Evolutionary conservation across 53 echinoderm and acorn worm species (phyloP), one percentile per base, ranked within the genome.

Genomic region (Zoroaster sp.): DNA sequence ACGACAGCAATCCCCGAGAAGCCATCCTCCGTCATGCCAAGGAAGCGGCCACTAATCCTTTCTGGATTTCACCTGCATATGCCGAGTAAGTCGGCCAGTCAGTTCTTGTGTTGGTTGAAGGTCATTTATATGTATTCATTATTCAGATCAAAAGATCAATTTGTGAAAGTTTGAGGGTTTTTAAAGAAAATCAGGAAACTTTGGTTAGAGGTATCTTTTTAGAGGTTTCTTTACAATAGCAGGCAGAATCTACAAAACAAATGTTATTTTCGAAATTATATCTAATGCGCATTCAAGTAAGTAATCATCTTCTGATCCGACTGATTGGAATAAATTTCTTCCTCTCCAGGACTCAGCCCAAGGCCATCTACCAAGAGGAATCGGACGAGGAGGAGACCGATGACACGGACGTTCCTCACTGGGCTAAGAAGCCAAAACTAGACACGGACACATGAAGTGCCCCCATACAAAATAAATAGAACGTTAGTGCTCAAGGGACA

Each of bases 31-130:
- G 94, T 18, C 96, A 96, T 32, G 96, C 96, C 66, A 93, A 99
- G 90, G 99, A 94, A 31, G 99, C 99, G 0, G 42, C 90, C 15
- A 86, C 93, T 4, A 94, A 99, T 37, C 99, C 99, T 0, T 70
- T 93, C 91, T 99, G 99, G 99, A 93, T 99, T 36, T 73, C 99
- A 52, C 99, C 99, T 28, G 99, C 98, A 11, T 99, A 99, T 74
- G 87, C 91, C 69, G 80, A 91, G 99, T 99, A 69, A 94, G 96
- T 81, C n/a, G n/a, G n/a, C 12, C 3, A 9, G 33, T 4, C 77
- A 39, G 28, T 28, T 74, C 9, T 38, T 37, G n/a, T 69, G 69
- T 33, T 12, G 8, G 14, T 17, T 37, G 35, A 23, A 23, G 23
- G 18, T 69, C 10, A 32, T 8, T 14, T 32, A 35, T 35, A 33